Base-by-base conservation (phyloP, 2,113 vertebrate species). In the Megaceryle maxima region DNA sequence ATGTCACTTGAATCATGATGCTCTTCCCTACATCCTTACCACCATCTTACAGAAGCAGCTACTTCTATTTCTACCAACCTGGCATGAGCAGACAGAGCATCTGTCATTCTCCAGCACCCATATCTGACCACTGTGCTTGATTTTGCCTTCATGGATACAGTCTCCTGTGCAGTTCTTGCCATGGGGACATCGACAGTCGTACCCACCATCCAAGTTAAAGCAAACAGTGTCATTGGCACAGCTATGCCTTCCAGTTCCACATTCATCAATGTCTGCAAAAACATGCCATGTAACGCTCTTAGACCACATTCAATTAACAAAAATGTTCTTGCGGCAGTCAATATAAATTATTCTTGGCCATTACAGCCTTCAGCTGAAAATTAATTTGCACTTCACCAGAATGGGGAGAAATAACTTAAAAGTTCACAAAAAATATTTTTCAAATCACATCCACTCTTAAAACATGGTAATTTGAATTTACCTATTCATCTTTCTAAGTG, bases 201-300 rank as follows among this genome's bases (percentile, higher is more conserved):
- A 99, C 17, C 99, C 99, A 20, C 99, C 99, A 63, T 99, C 99
- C 98, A 99, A 92, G 98, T 99, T 99, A 97, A 99, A 99, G 98
- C 99, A 99, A 97, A 99, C 96, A 4, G 99, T 99, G 96, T 99
- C 99, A 79, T 99, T 99, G 97, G 99, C 98, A 94, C 99, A 99
- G 98, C 98, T 99, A 97, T 99, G 99, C 95, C 99, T 98, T 89
- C 99, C 99, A 5, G 98, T 99, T 90, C 97, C 98, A 97, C 99
- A 99, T 97, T 99, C 99, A 88, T 99, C 99, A 93, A 99, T 99
- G 97, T 99, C 99, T 99, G 96, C 18, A 89, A 96, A 93, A 94
- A 95, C 94, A 95, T 16, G 51, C 53, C 86, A 90, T 3, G 25
- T 44, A 78, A 85, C 22, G 28, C 75, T 87, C 80, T 97, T 64